Conservation (phyloP, 2,113 vertebrate species). For the Pionites leucogaster region DNA sequence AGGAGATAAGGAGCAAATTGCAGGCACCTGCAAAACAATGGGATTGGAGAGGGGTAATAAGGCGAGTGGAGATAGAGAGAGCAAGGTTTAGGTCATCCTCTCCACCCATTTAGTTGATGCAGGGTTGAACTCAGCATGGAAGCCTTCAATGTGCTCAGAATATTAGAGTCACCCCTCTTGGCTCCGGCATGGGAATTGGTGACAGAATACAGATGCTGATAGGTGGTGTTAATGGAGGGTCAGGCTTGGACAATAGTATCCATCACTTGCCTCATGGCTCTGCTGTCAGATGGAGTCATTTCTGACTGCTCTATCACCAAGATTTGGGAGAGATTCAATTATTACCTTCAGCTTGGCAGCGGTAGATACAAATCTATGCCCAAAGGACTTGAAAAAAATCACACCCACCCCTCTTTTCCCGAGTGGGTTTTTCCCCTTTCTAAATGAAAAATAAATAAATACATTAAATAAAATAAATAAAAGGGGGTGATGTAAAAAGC, state of each 20-base stretch:
- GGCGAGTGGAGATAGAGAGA: constrained; percentile 67
- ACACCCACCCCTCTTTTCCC: background rate
- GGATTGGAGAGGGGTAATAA: constrained; percentile 76
- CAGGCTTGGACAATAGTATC: constrained; percentile 90
- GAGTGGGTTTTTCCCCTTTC: background rate
- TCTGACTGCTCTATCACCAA: constrained; percentile 82
- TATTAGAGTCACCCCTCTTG: constrained; percentile 84
- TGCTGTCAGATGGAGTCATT: constrained; percentile 82
- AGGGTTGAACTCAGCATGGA: constrained; percentile 72
- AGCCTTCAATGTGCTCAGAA: constrained; percentile 79
- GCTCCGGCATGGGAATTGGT: constrained; percentile 78
- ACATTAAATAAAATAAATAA: background rate
- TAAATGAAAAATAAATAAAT: background rate
- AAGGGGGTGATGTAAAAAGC: accelerated
- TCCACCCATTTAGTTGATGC: constrained; percentile 76
- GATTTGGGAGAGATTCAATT: constrained; percentile 87
- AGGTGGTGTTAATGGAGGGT: constrained; percentile 94
- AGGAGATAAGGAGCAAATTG: constrained; percentile 85
- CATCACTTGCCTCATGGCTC: constrained; percentile 89
- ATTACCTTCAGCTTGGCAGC: constrained; percentile 82
- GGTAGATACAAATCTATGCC: constrained; percentile 58
- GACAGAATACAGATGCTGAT: constrained; percentile 92
- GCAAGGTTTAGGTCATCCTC: constrained; percentile 72
- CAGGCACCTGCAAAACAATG: constrained; percentile 86
- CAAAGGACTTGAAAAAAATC: constrained; percentile 2